These are phyloP conservation scores for Quadroppia sp. DNA, from an alignment of 2,888 invertebrate species.

Conservation along the genomic window DNA sequence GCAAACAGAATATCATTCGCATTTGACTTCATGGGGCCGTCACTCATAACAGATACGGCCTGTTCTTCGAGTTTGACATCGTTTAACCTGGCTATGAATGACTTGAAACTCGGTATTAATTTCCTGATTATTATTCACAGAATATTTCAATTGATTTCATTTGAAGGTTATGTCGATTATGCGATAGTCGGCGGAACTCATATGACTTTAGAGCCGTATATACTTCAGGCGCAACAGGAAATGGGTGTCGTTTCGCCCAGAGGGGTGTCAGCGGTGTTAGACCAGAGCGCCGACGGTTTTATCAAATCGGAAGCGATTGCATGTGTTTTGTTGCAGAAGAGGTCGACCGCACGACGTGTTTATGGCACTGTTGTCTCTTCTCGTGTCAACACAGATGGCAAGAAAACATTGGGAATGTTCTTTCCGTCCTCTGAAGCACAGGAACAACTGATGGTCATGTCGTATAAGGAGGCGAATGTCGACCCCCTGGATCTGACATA, in stretches of 20 bases:
- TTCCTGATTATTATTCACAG: too few relatives aligned
- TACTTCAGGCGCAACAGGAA: slow-evolving; percentile 75
- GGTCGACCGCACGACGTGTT: slow-evolving; percentile 67
- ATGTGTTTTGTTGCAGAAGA: slow-evolving; percentile 68
- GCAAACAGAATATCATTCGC: slow-evolving; percentile 86
- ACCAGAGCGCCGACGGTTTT: slow-evolving; percentile 81
- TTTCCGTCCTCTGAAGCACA: slow-evolving; percentile 63
- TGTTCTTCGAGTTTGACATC: slow-evolving; percentile 93
- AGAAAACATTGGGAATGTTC: slow-evolving; percentile 66
- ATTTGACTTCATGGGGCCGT: slow-evolving; percentile 79
- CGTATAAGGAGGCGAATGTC: slow-evolving; percentile 75
- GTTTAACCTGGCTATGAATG: slow-evolving; percentile 73
- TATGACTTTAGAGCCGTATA: slow-evolving; percentile 55
- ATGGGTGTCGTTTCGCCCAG: slow-evolving; percentile 86
- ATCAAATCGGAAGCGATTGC: slow-evolving; percentile 74
- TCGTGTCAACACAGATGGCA: slow-evolving; percentile 87
- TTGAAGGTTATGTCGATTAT: neutral
- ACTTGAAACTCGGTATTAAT: slow-evolving; percentile 66
- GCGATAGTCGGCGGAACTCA: slow-evolving; percentile 55
- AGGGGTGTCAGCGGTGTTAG: slow-evolving; percentile 83
- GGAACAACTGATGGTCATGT: slow-evolving; percentile 63
- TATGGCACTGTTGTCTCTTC: slow-evolving; percentile 83
- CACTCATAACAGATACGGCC: slow-evolving; percentile 91
- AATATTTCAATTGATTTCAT: too few relatives aligned
- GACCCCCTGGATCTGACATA: slow-evolving; percentile 78